Percentiles rank a stretch among this genome's conserved stretches.
Evolutionary conservation across 23 tunicate genomes (phyloP).

Genomic region (Styela plicata): DNA sequence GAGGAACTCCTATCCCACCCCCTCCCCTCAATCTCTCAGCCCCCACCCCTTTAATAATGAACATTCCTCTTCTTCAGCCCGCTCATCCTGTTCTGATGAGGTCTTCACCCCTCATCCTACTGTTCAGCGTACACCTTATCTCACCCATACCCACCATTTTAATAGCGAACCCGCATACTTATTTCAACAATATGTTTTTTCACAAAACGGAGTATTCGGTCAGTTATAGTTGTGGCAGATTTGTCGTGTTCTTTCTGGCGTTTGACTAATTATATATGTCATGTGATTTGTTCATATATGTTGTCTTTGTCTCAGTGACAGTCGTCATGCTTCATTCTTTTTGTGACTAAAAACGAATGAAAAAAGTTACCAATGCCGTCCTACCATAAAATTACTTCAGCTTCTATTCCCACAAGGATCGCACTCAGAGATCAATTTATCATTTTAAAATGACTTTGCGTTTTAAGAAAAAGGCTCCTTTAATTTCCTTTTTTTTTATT

Average conservation of each 20-base stretch:
- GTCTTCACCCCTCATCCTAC: background rate
- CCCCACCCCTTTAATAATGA: background rate
- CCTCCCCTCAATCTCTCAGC: background rate
- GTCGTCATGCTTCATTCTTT: no score
- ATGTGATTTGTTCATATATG: background rate
- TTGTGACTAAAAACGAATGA: no score
- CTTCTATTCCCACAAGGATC: no score
- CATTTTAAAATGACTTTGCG: no score
- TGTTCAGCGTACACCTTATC: background rate
- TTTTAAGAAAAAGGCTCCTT: no score
- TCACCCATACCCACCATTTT: background rate
- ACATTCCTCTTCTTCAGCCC: conserved; percentile 1
- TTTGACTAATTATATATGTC: background rate
- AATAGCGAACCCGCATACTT: conserved; percentile 11
- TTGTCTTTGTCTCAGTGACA: background rate
- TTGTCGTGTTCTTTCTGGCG: background rate
- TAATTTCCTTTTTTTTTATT: no score
- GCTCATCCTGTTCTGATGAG: conserved; percentile 3
- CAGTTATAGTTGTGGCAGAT: background rate
- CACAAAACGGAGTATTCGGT: background rate
- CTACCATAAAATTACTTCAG: no score
- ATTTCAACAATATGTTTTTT: background rate
- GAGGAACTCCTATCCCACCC: background rate
- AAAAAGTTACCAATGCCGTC: no score
- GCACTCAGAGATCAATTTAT: no score